Percentiles rank a stretch among this genome's conserved stretches.
phyloP scores from a whole-genome alignment of 2,888 invertebrate species.

The Neria commutata region DNA sequence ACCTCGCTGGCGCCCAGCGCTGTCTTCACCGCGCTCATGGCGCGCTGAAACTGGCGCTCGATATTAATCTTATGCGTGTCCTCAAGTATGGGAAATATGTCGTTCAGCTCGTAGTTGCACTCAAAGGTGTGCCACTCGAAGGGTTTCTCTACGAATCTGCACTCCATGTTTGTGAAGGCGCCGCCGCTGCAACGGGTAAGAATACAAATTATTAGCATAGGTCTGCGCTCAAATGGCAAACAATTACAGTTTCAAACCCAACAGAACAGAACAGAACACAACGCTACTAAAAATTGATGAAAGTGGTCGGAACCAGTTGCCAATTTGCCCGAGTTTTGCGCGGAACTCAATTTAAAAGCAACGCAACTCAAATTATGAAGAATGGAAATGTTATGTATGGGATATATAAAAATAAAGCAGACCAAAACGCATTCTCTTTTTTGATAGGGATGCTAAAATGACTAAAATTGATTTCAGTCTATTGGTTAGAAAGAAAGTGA shows the following conservation, averaged over 20 bases:
- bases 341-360: background rate
- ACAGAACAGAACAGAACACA: background rate
- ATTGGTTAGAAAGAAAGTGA: constrained; percentile 28
- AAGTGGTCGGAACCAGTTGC: background rate
- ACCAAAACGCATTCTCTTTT: background rate
- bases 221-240: background rate
- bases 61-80: constrained; percentile 62
- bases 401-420: constrained; percentile 8
- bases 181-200: constrained; percentile 62
- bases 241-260: background rate
- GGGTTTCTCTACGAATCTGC: constrained; percentile 74
- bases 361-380: background rate
- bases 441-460: background rate
- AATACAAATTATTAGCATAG: background rate
- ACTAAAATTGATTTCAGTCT: background rate
- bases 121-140: constrained; percentile 80
- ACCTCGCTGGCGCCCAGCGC: constrained; percentile 68
- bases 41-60: constrained; percentile 56
- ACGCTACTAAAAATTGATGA: background rate
- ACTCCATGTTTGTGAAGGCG: constrained; percentile 71
- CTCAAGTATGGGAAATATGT: constrained; percentile 73
- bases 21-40: constrained; percentile 45
- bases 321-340: no score
- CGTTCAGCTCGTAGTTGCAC: constrained; percentile 77
- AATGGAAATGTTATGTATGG: constrained; percentile 18